Percentiles rank a stretch among this genome's conserved stretches.
Conservation (phyloP, 1,140 invertebrate species). For the Microplitis mediator region DNA sequence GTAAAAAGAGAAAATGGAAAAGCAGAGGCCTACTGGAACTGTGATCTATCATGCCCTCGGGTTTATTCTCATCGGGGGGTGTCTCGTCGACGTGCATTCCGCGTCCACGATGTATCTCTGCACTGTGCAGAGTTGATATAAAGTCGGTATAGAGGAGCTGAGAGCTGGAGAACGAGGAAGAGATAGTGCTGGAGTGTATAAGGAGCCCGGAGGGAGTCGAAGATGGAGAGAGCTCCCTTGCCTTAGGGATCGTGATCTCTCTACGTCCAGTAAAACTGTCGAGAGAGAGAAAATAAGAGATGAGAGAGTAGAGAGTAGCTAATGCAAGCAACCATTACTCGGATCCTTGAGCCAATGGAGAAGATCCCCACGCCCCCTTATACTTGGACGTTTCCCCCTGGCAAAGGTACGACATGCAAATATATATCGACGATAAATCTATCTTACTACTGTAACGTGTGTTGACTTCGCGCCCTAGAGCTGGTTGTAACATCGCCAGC, state of each 20-base stretch:
- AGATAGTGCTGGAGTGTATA: not conserved
- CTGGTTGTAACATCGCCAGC: too few relatives aligned
- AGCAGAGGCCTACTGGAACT: not conserved
- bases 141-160: not conserved
- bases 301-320: conserved; percentile 43
- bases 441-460: too few relatives aligned
- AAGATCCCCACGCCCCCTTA: conserved; percentile 61
- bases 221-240: conserved; percentile 30
- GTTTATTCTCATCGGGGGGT: not conserved
- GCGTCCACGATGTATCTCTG: not conserved
- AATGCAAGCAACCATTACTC: conserved; percentile 62
- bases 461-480: too few relatives aligned
- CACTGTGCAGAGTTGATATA: not conserved
- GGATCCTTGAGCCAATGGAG: conserved; percentile 60
- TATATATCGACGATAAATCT: conserved; percentile 36
- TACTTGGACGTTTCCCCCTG: conserved; percentile 30
- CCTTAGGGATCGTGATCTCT: conserved; percentile 35
- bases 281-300: not conserved
- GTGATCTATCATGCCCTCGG: conserved; percentile 7
- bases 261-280: too few relatives aligned
- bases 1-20: too few relatives aligned
- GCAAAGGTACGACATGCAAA: conserved; percentile 51
- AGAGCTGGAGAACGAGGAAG: not conserved
- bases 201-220: not conserved
- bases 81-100: conserved; percentile 6